Percentiles rank a stretch among this genome's conserved stretches.
phyloP scores from a whole-genome alignment of 2,888 invertebrate genomes.

The Hylaea fasciaria region DNA sequence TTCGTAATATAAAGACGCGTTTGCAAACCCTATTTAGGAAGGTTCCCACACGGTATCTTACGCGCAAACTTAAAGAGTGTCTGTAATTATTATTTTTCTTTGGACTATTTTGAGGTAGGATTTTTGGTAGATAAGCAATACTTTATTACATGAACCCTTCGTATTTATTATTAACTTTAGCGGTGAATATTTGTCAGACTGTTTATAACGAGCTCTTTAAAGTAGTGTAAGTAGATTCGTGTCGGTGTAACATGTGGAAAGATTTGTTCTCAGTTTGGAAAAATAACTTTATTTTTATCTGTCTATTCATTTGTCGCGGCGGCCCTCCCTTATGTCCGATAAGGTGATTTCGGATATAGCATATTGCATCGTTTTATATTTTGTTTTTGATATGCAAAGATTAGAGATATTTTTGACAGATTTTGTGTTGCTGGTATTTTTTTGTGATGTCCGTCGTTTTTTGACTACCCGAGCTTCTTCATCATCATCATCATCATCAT shows the following conservation, averaged over 20 bases:
- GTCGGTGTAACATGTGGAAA: constrained; percentile 58
- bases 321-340: constrained; percentile 61
- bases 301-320: constrained; percentile 71
- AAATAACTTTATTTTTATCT: constrained; percentile 81
- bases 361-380: constrained; percentile 60
- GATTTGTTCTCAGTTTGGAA: constrained; percentile 71
- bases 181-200: too few species aligned
- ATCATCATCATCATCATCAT: too few species aligned
- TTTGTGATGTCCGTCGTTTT: neutral
- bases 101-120: too few species aligned
- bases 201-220: neutral
- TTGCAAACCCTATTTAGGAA: too few species aligned
- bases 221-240: constrained; percentile 15
- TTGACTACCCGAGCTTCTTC: too few species aligned
- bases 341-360: constrained; percentile 58
- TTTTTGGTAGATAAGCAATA: too few species aligned
- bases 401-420: neutral
- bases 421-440: neutral
- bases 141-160: too few species aligned
- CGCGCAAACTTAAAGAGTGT: too few species aligned
- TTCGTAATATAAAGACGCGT: too few species aligned
- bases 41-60: too few species aligned
- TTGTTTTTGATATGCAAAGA: constrained; percentile 3
- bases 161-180: too few species aligned
- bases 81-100: too few species aligned